Evolutionary conservation across 2,888 invertebrate species (phyloP), one percentile per base, ranked within the genome.

Genomic region (Lagria hirta): DNA sequence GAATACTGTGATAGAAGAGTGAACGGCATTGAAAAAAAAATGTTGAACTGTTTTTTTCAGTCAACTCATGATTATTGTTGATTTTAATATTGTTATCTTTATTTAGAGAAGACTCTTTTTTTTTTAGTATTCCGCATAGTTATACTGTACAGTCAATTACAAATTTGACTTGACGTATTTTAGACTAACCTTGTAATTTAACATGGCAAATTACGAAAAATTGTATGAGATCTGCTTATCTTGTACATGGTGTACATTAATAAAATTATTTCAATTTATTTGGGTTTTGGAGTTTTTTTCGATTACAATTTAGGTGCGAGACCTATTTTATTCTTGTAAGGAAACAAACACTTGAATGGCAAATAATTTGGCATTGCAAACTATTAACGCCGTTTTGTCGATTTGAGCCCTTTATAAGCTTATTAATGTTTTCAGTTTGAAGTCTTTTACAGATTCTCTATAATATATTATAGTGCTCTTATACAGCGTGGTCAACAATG

Each of bases 101-200:
- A 57, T 53, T 54, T 59, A 55, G 54, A 50, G 43, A 36, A 26
- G 7, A 16, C 27, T 48, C 28, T 47, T 43, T n/a, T n/a, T n/a
- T n/a, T n/a, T n/a, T 48, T 50, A 35, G 41, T 54, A 57, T 54
- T 51, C 51, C 56, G 57, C 54, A 57, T 58, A 54, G 55, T 54
- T 57, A 56, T 58, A 56, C 55, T 61, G 58, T 60, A 61, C 52
- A 54, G 60, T 58, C 61, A 60, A 61, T 61, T 61, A 47, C 37
- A 58, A 45, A 49, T 48, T 40, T 50, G 48, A 52, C 51, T 52
- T 40, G n/a, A 7, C 38, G 49, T 54, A 51, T 50, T 54, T 54
- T 57, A 55, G 52, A 51, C 50, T 57, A 55, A 55, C 52, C 38
- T 27, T 51, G 50, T 52, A 54, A 54, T 51, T 51, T 55, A 55